Conservation (phyloP, 1,140 invertebrate species). For the Campoletis sonorensis region DNA sequence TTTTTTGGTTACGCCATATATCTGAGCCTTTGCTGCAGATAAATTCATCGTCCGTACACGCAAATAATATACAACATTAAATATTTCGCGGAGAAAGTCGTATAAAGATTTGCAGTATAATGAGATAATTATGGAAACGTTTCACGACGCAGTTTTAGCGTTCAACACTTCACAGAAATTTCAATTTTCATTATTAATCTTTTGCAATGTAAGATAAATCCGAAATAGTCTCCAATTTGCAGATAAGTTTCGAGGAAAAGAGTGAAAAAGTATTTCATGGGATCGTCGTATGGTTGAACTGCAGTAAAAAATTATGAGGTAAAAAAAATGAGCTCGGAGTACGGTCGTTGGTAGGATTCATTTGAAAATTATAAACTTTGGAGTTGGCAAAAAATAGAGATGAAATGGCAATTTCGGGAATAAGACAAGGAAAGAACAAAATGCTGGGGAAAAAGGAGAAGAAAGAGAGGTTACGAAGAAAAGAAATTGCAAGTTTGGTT, state of each 20-base stretch:
- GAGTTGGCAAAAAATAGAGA: slow-evolving; percentile 51
- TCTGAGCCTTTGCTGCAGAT: neutral
- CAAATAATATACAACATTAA: slow-evolving; percentile 29
- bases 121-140: neutral
- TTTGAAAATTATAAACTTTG: slow-evolving; percentile 39
- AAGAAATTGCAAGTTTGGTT: slow-evolving; percentile 15
- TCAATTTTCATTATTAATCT: neutral
- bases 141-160: neutral
- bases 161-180: neutral
- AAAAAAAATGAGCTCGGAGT: slow-evolving; percentile 40
- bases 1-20: neutral
- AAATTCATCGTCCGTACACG: neutral
- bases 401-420: slow-evolving; percentile 66
- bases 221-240: too few relatives aligned
- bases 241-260: too few relatives aligned
- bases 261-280: neutral
- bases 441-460: slow-evolving; percentile 41
- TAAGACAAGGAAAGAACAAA: slow-evolving; percentile 47
- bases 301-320: neutral
- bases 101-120: neutral
- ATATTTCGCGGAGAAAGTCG: neutral
- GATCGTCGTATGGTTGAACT: neutral
- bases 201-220: neutral
- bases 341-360: slow-evolving; percentile 25
- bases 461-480: slow-evolving; percentile 26